Percentiles rank a stretch among this genome's conserved stretches.
Conservation (phyloP, 1,140 invertebrate species). For the Pseudachorutes palmiensis region DNA sequence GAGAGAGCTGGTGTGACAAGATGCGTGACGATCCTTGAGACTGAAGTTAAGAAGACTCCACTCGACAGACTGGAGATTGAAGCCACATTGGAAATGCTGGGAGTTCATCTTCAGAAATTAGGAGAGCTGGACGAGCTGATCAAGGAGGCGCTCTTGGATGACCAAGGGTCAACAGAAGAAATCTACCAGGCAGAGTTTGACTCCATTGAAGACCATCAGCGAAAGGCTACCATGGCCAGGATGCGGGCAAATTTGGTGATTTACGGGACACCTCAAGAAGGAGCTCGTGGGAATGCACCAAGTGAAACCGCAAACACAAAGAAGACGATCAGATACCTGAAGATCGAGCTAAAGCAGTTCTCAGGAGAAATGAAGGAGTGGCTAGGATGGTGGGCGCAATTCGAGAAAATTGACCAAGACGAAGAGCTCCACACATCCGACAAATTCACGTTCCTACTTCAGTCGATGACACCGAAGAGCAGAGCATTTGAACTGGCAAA, state of each 20-base stretch:
- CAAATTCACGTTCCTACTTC: slow-evolving; percentile 39
- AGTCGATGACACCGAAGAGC: not conserved
- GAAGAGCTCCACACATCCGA: slow-evolving; percentile 29
- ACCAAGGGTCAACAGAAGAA: not conserved
- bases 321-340: slow-evolving; percentile 18
- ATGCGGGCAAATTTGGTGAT: not conserved
- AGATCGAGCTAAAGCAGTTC: slow-evolving; percentile 40
- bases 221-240: not conserved
- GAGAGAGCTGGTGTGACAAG: not conserved
- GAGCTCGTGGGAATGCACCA: not conserved
- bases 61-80: not conserved
- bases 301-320: not conserved
- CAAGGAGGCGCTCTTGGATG: not conserved
- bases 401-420: slow-evolving; percentile 41
- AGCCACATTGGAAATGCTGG: not conserved
- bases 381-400: slow-evolving; percentile 41
- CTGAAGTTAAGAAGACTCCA: not conserved
- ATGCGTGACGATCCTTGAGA: not conserved
- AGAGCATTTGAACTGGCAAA: slow-evolving; percentile 12
- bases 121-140: not conserved
- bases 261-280: not conserved
- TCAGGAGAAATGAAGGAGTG: slow-evolving; percentile 40
- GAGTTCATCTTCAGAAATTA: not conserved
- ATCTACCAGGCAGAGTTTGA: not conserved
- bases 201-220: not conserved